These are phyloP conservation scores for Aphidius colemani DNA, from an alignment of 2,888 invertebrate species.

Conservation along the genomic window DNA sequence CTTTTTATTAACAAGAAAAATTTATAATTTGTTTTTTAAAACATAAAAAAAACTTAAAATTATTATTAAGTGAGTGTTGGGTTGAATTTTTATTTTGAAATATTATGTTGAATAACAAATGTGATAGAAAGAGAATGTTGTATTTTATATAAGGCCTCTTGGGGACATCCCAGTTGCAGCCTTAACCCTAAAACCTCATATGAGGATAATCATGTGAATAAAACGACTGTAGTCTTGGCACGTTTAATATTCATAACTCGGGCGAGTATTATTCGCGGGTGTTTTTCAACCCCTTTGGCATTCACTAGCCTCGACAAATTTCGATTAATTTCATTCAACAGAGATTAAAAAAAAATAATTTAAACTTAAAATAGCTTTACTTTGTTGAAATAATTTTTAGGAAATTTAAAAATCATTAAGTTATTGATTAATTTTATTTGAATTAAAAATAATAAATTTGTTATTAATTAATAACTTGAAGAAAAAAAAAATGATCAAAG, in stretches of 20 bases:
- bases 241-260: constrained; percentile 45
- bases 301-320: constrained; percentile 28
- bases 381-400: no score
- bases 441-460: neutral
- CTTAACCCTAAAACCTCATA: constrained; percentile 9
- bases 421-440: no score
- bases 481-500: constrained; percentile 5
- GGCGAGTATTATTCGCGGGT: constrained; percentile 12
- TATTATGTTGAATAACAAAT: neutral
- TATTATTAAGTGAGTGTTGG: no score
- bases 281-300: constrained; percentile 1
- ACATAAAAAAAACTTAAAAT: no score
- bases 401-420: neutral
- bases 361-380: no score
- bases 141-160: constrained; percentile 15
- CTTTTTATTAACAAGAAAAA: no score
- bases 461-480: neutral
- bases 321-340: constrained; percentile 30
- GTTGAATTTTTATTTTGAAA: neutral
- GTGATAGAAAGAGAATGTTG: constrained; percentile 4
- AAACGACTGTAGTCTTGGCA: constrained; percentile 36
- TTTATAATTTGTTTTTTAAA: no score
- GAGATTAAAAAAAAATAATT: constrained; percentile 22
- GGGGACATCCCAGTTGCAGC: constrained; percentile 12
- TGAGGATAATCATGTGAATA: constrained; percentile 39